A percentile compares a stretch with the other conserved stretches of the same genome.
phyloP scores from a whole-genome alignment of 2,797 vertebrate genomes.

The Etheostoma perlongum region DNA sequence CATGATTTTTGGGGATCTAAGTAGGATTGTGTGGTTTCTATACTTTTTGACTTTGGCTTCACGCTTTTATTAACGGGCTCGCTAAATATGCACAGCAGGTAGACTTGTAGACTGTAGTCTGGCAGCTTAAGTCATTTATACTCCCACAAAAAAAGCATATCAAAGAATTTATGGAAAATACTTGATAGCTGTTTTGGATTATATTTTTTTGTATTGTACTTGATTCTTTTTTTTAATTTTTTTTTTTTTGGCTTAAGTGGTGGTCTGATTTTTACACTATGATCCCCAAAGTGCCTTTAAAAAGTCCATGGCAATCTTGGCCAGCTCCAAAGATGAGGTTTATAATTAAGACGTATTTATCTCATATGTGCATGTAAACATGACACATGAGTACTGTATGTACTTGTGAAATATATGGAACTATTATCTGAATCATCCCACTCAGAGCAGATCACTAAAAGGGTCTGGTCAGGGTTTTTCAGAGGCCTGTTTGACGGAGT shows the following conservation, averaged over 20 bases:
- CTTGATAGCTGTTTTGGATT: slow-evolving; percentile 55
- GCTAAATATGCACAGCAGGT: slow-evolving; percentile 54
- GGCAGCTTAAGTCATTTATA: slow-evolving; percentile 68
- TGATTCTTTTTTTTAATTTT: slow-evolving; percentile 26
- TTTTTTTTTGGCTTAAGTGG: slow-evolving; percentile 22
- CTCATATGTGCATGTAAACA: neutral
- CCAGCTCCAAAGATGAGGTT: slow-evolving; percentile 17
- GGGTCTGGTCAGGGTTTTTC: slow-evolving; percentile 3
- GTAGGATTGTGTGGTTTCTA: slow-evolving; percentile 33
- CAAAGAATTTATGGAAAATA: slow-evolving; percentile 66
- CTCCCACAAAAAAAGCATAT: slow-evolving; percentile 52
- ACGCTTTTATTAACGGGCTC: slow-evolving; percentile 45
- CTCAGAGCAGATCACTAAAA: neutral
- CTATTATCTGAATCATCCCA: neutral
- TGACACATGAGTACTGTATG: slow-evolving; percentile 7
- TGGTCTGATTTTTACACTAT: slow-evolving; percentile 14
- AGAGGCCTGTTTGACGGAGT: neutral
- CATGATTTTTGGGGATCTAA: slow-evolving; percentile 28
- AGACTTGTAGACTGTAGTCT: slow-evolving; percentile 66
- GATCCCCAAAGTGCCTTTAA: slow-evolving; percentile 66
- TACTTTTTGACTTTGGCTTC: slow-evolving; percentile 47
- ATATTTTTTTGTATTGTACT: slow-evolving; percentile 23
- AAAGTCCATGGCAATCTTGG: slow-evolving; percentile 15
- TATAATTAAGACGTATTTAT: slow-evolving; percentile 8
- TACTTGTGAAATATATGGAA: slow-evolving; percentile 16